Percentiles rank a stretch among this genome's conserved stretches.
These are phyloP conservation scores for Vireo griseus DNA, from an alignment of 2,797 vertebrate genomes.

Conservation along the genomic window DNA sequence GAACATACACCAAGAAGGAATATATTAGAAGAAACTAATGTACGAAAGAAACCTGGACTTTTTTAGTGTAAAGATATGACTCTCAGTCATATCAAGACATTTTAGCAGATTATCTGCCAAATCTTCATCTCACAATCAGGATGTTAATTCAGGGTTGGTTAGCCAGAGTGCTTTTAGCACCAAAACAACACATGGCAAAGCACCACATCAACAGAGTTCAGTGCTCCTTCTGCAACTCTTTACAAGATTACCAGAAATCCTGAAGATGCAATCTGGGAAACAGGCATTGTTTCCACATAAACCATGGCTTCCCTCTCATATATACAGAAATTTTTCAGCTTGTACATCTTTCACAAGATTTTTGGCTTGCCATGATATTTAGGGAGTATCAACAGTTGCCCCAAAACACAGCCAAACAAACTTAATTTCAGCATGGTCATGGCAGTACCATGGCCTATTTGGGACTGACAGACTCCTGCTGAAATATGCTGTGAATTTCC, in stretches of 20 bases:
- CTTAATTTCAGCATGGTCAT: not conserved
- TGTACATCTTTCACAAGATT: not conserved
- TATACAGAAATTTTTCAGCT: not conserved
- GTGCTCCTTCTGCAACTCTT: fast-evolving
- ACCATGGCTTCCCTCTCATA: not conserved
- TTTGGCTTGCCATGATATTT: not conserved
- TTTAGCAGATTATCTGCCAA: not conserved
- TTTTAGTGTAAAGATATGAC: not conserved
- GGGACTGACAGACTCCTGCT: not conserved
- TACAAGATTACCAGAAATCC: not conserved
- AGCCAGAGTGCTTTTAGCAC: not conserved
- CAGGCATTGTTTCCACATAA: not conserved
- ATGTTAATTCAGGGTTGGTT: not conserved
- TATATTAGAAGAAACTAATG: not conserved
- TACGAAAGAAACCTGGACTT: not conserved
- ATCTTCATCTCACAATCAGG: not conserved
- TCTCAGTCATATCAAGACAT: not conserved
- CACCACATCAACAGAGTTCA: not conserved
- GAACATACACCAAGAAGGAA: not conserved
- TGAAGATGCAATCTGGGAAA: not conserved
- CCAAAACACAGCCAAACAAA: not conserved
- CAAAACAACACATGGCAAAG: not conserved
- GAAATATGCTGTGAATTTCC: not conserved
- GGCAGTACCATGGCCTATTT: not conserved
- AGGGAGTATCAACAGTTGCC: not conserved